Evolutionary conservation across 2,888 invertebrate species (phyloP).

Genomic region (Buathra laborator): DNA sequence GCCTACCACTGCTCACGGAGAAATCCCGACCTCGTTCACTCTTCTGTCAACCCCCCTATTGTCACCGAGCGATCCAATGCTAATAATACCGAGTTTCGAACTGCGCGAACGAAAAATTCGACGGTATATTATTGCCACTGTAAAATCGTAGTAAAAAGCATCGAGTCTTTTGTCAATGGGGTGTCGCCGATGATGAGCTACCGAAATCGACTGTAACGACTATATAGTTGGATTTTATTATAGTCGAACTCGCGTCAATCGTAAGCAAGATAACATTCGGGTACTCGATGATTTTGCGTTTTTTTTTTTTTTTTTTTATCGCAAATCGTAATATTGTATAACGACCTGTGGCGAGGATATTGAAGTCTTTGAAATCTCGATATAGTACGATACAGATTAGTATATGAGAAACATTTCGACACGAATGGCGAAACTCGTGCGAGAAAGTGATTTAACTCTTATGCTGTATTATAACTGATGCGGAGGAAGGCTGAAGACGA

Average conservation of each 20-base stretch:
- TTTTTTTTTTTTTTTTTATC: not conserved
- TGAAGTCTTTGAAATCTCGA: not conserved
- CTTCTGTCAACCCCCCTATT: slow-evolving; percentile 36
- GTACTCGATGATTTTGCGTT: not conserved
- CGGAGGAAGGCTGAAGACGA: slow-evolving; percentile 71
- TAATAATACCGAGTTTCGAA: slow-evolving; percentile 31
- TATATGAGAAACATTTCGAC: slow-evolving; percentile 14
- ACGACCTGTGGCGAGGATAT: not conserved
- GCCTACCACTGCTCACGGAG: slow-evolving; percentile 14
- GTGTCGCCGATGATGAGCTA: no score
- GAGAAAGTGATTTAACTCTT: slow-evolving; percentile 58
- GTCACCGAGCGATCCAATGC: slow-evolving; percentile 28
- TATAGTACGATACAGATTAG: not conserved
- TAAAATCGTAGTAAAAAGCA: not conserved
- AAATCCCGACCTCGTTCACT: slow-evolving; percentile 30
- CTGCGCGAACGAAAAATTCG: slow-evolving; percentile 1
- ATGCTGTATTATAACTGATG: slow-evolving; percentile 70
- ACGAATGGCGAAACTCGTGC: slow-evolving; percentile 28
- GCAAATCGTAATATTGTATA: not conserved
- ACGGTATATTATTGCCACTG: slow-evolving; percentile 2
- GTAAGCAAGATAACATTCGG: no score
- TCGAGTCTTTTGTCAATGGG: not conserved
- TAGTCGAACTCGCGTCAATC: not conserved
- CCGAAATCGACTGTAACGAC: no score
- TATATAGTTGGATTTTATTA: not conserved